Evolutionary conservation across 2,797 vertebrate species (phyloP).

Genomic region (Paedocypris micromegethes): DNA sequence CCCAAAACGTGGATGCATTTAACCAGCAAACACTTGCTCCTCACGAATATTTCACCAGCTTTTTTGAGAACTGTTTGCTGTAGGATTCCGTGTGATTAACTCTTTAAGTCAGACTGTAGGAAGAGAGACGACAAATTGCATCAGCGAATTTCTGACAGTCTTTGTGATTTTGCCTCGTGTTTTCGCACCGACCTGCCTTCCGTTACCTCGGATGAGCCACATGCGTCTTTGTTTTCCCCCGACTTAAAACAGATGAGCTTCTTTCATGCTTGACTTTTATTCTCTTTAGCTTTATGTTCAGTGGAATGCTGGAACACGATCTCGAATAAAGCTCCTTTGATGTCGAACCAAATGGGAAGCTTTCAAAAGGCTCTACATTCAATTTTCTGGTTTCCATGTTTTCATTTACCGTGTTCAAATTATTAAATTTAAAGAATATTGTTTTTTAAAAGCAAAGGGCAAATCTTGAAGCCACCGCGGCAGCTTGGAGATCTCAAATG

Average conservation of each 20-base stretch:
- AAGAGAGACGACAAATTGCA: neutral
- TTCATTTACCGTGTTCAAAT: neutral
- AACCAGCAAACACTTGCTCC: too few species aligned
- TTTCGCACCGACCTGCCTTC: conserved; percentile 13
- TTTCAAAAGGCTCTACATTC: conserved; percentile 38
- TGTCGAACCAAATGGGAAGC: conserved; percentile 44
- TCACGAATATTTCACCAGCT: too few species aligned
- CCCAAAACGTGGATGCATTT: too few species aligned
- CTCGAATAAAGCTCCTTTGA: conserved; percentile 37
- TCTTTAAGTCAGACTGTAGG: neutral
- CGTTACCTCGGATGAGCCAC: conserved; percentile 12
- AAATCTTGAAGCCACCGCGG: too few species aligned
- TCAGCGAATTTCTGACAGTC: neutral
- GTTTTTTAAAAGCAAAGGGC: too few species aligned
- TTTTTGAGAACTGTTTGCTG: too few species aligned
- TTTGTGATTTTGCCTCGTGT: conserved; percentile 14
- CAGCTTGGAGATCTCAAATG: too few species aligned
- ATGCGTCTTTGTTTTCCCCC: conserved; percentile 18
- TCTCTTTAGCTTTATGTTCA: conserved; percentile 10
- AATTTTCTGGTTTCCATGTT: conserved; percentile 5
- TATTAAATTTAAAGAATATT: too few species aligned
- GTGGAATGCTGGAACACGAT: conserved; percentile 27
- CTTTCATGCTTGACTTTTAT: conserved; percentile 13
- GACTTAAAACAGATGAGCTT: conserved; percentile 24
- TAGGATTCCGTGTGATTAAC: too few species aligned